Evolutionary conservation across 35 echinoderm and acorn worm genomes (phyloP), one percentile per base, ranked within the genome.

Genomic region (Ptychodera flava): DNA sequence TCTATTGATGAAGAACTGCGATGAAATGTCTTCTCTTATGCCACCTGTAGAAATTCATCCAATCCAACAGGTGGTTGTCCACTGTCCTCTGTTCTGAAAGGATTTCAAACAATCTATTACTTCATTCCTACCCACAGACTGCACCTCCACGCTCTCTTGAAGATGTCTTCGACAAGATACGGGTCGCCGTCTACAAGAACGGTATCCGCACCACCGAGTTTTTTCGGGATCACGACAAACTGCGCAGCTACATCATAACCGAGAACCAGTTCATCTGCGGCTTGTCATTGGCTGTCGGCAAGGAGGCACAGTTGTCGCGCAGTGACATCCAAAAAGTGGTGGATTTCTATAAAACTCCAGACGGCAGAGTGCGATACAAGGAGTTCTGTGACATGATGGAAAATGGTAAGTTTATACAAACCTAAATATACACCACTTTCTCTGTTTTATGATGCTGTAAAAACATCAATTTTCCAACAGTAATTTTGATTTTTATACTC

Each of bases 241-340:
- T 97, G 0, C 92, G 95, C 1, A 94, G 93, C 33, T 90, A 90
- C 1, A 85, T 97, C 32, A 97, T 97, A 31, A 97, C 95, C 0
- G 90, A 97, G 89, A 97, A 97, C 85, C 95, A 97, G 92, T 97
- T 97, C 86, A 81, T 86, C 31, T 97, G 95, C 33, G 95, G 95
- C 29, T 81, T 97, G 87, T 86, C 92, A 89, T 90, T 97, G 85
- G 93, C 92, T 78, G 88, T 90, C 0, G 88, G 92, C 16, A 93
- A 97, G 35, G 88, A 93, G 38, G 92, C 88, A 34, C 35, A 87
- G 32, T 77, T 97, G 37, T 90, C 92, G 0, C 78, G 88, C 75
- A 92, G 93, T 2, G 95, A 97, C 76, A 90, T 97, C 0, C 92
- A 97, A 78, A 91, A 94, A 77, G n/a, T 97, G 10, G 92, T 92